Base-by-base conservation (phyloP, 2,113 vertebrate genomes). In the Egretta garzetta region DNA sequence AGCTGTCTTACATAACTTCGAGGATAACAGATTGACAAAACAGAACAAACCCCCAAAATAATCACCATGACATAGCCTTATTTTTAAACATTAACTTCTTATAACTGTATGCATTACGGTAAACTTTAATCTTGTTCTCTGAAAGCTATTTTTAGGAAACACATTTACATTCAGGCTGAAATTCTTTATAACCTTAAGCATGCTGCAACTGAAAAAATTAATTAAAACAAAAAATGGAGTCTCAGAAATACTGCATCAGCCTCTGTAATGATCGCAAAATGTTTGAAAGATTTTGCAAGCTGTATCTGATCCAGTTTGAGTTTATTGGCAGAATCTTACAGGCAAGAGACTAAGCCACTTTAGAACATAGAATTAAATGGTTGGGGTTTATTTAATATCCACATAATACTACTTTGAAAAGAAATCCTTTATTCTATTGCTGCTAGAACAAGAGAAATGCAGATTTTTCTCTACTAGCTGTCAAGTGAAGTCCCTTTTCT, bases 351-450 rank as follows among this genome's bases (percentile, higher is more conserved):
- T 89, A 92, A 95, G 75, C 63, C 75, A 88, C 95, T 92, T 94
- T 50, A 43, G 67, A 94, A 86, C 41, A 86, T 1, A 90, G 88
- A 95, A 96, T 95, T 96, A 94, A 97, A 94, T 77, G 80, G 75
- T 32, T 90, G 16, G 50, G 33, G 33, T 91, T 95, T 95, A 86
- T 96, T 92, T 93, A 96, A 96, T 96, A 97, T 79, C 75, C 68
- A 88, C 91, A 94, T 95, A 95, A 97, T 93, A 52, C 90, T 91
- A 41, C 88, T 95, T 90, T 52, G 85, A 92, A 95, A 93, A 88
- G 52, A 91, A 95, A 96, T 80, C 86, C 73, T 96, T 92, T 97
- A 67, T 92, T 93, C 91, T 88, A 39, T 68, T 89, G 80, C 92
- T 0, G 0, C 53, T 80, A 92, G 86, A 96, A 97, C 90, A 97